phyloP scores from a whole-genome alignment of 2,113 vertebrate species.

The Tauraco erythrolophus region DNA sequence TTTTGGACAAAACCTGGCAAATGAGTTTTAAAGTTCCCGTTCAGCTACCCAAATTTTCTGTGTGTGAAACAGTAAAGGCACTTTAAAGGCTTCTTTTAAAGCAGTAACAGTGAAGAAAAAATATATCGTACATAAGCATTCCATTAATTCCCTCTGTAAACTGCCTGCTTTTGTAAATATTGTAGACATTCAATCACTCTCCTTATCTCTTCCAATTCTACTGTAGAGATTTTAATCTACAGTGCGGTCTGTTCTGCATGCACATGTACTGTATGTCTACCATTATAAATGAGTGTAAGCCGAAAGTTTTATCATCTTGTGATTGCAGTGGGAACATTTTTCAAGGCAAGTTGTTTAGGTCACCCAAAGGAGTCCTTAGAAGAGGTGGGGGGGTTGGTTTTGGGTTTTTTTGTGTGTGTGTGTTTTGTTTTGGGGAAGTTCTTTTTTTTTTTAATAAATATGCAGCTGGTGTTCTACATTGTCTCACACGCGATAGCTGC shows the following conservation, averaged over 20 bases:
- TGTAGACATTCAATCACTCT: background rate
- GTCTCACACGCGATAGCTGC: background rate
- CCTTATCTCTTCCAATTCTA: constrained; percentile 32
- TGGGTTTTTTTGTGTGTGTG: background rate
- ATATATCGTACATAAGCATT: background rate
- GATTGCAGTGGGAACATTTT: background rate
- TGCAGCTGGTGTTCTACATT: background rate
- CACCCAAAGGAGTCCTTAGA: background rate
- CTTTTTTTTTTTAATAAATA: background rate
- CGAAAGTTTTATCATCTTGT: background rate
- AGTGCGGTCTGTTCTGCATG: background rate
- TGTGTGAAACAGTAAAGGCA: background rate
- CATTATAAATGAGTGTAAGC: background rate
- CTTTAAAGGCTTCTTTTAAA: background rate
- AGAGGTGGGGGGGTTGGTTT: background rate
- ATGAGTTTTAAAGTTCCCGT: background rate
- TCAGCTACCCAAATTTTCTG: background rate
- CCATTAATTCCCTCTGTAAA: background rate
- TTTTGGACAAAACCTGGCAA: background rate
- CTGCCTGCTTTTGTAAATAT: constrained; percentile 37
- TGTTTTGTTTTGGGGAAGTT: background rate
- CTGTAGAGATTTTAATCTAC: constrained; percentile 41
- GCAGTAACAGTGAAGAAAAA: background rate
- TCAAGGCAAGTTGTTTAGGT: background rate
- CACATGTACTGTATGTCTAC: background rate